Conservation (phyloP, 2,113 vertebrate genomes). For the Scomber colias region DNA sequence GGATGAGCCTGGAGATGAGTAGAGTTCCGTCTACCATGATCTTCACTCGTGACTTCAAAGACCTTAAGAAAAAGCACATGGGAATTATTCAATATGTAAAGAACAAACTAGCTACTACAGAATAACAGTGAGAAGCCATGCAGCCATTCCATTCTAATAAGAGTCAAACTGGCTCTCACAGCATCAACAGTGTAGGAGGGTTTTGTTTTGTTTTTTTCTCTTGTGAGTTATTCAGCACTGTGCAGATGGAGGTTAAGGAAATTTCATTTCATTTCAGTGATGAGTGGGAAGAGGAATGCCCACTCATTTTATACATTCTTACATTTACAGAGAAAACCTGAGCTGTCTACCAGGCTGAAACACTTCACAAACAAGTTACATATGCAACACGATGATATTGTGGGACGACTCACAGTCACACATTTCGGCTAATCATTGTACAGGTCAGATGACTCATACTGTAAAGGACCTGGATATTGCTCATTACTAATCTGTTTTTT, state of each 20-base stretch:
- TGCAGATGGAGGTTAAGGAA: conserved; percentile 52
- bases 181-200: conserved; percentile 49
- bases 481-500: not conserved
- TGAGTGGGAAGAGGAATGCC: conserved; percentile 44
- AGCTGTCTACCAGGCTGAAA: conserved; percentile 8
- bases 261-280: conserved; percentile 45
- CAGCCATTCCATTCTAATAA: not conserved
- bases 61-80: conserved; percentile 76
- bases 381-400: not conserved
- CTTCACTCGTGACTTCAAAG: conserved; percentile 91
- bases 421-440: conserved; percentile 5
- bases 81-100: conserved; percentile 9
- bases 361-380: conserved; percentile 12
- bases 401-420: not conserved
- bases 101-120: conserved; percentile 2
- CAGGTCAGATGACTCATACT: conserved; percentile 25
- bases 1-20: conserved; percentile 85
- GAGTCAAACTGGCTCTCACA: conserved; percentile 25
- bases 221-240: conserved; percentile 45
- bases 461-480: conserved; percentile 5
- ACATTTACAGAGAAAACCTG: conserved; percentile 27
- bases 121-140: conserved; percentile 26
- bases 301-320: conserved; percentile 52
- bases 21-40: conserved; percentile 95
- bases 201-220: not conserved